Evolutionary conservation across 2,888 invertebrate genomes (phyloP), one percentile per base, ranked within the genome.

Genomic region (Crioceris asparagi): DNA sequence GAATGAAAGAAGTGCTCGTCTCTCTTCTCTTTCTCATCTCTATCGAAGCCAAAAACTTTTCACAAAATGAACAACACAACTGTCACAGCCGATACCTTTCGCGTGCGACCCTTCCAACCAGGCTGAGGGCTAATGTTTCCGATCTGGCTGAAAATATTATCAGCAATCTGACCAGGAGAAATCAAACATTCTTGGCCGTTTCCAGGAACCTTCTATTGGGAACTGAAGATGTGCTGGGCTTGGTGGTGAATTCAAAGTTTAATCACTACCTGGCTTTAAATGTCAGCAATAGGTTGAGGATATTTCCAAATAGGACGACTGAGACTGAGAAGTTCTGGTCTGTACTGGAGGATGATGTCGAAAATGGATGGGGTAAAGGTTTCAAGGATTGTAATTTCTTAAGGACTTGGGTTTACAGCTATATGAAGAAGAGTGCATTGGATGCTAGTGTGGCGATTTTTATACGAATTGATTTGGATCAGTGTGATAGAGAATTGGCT

Each of bases 401-500:
- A 25, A 52, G 49, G 7, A 55, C 52, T 18, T 66, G 66, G 66
- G 54, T 64, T 39, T 59, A 63, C 40, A 55, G 58, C 26, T 65
- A 61, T 47, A 47, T 54, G 16, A 46, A 53, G 15, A 56, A 54
- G 36, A 17, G 11, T 15, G 48, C 48, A 18, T 43, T 45, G 3
- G 51, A 54, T 17, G 36, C 50, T 23, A 56, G 53, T 30, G 48
- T 61, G 12, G 60, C 54, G 2, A 38, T 62, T 6, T 61, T 64
- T 44, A 42, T 62, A 8, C 65, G 70, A 10, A 63, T 78, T 47
- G 69, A 78, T 42, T 68, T 82, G 46, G 70, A 85, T 63, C 82
- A 81, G 43, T 87, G 86, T 62, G 80, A 82, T 54, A 73, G 75
- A 41, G 68, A 70, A 17, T 72, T 81, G 60, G 68, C 74, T 49